Conservation (phyloP, 2,797 vertebrate genomes). For the Cacajao melanocephalus region DNA sequence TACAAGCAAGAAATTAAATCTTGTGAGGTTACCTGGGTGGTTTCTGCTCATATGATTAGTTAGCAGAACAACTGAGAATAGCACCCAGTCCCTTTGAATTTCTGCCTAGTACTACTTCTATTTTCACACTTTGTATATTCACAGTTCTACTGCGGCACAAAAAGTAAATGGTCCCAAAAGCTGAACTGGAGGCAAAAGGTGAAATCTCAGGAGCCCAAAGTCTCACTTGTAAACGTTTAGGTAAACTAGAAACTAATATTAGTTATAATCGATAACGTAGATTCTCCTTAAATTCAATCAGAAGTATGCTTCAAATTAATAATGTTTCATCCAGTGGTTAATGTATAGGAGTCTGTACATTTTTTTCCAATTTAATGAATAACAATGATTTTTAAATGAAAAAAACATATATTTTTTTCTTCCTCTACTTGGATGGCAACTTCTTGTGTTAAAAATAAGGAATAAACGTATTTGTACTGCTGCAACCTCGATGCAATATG, state of each 20-base stretch:
- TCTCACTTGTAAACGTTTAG: background rate
- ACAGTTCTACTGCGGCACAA: background rate
- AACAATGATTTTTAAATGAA: constrained; percentile 10
- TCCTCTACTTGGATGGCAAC: constrained; percentile 39
- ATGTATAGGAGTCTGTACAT: background rate
- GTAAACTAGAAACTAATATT: background rate
- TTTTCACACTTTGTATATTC: background rate
- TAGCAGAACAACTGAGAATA: background rate
- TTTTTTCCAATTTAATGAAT: background rate
- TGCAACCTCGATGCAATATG: constrained; percentile 23
- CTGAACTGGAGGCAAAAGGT: background rate
- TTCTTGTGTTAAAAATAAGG: constrained; percentile 6
- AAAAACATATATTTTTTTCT: background rate
- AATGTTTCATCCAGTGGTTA: background rate
- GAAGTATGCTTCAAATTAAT: background rate
- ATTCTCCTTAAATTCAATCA: background rate
- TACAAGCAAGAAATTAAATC: background rate
- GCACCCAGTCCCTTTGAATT: background rate
- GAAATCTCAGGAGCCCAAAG: background rate
- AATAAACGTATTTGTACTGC: background rate
- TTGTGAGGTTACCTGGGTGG: background rate
- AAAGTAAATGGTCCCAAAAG: background rate
- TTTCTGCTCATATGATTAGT: background rate
- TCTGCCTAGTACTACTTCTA: background rate
- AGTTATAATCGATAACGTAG: background rate